Conservation (phyloP, 2,888 invertebrate species). For the Cecidostiba fungosa region DNA sequence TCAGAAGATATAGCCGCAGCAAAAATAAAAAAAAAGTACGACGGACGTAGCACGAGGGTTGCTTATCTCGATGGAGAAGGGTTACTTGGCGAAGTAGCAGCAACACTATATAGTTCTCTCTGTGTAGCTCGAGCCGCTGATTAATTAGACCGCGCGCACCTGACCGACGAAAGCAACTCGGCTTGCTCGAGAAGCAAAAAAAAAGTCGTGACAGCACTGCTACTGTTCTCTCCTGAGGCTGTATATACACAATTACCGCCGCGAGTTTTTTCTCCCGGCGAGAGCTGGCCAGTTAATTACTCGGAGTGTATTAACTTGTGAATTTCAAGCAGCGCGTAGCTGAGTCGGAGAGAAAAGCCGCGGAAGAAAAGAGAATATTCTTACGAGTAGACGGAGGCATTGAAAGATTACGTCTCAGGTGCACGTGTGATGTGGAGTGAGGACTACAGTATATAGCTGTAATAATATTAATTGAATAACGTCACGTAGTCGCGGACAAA, state of each 20-base stretch:
- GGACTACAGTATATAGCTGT: background rate
- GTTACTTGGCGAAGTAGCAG: constrained; percentile 13
- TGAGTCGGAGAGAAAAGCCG: background rate
- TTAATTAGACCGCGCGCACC: constrained; percentile 56
- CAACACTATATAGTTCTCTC: background rate
- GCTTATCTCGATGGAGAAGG: constrained; percentile 48
- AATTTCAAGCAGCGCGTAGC: constrained; percentile 35
- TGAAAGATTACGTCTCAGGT: background rate
- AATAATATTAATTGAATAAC: constrained; percentile 55
- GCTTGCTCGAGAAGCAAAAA: constrained; percentile 21
- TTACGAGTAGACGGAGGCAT: background rate
- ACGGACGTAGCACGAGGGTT: background rate
- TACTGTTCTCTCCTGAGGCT: background rate
- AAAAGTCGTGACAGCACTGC: constrained; percentile 11
- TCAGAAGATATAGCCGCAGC: constrained; percentile 19
- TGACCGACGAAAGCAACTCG: constrained; percentile 43
- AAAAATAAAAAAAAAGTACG: constrained; percentile 25
- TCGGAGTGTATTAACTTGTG: constrained; percentile 52
- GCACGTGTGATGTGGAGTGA: background rate
- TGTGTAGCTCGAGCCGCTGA: constrained; percentile 33
- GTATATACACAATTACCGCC: constrained; percentile 43
- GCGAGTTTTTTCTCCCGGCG: constrained; percentile 13
- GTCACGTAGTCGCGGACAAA: constrained; percentile 32
- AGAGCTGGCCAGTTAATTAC: constrained; percentile 43
- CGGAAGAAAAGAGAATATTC: constrained; percentile 21